Evolutionary conservation across 92 coral and sea anemone species (phyloP), one percentile per base, ranked within the genome.

Genomic region (Porites rus): DNA sequence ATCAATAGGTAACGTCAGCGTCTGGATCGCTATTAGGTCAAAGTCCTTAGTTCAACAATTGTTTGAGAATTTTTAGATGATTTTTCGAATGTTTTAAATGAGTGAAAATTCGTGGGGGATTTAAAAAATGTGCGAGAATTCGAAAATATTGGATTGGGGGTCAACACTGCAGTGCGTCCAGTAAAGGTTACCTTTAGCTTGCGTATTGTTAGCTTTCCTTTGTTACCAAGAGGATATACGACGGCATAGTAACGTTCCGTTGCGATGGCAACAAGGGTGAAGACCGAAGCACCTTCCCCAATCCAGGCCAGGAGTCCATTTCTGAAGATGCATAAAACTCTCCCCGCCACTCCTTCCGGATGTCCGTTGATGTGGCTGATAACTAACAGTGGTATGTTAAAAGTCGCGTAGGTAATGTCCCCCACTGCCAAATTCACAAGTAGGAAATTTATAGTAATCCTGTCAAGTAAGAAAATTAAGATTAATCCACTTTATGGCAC

Each of bases 241-340:
- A 69, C 74, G 14, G 74, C 74, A 69, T 25, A 69, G 51, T 69
- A 69, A 52, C 74, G 74, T 24, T 69, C 74, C 38, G 17, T 20
- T 2, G 74, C 74, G 38, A 69, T 69, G 13, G 43, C 51, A 24
- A 69, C 52, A 14, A 69, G 43, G 43, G 74, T 69, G 51, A 69
- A 69, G 74, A 52, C 22, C 8, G 74, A 69, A 19, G 50, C 28
- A 31, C 8, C 18, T 12, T 16, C 52, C 9, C 53, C 74, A n/a
- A 69, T 17, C 74, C 52, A 69, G 13, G 28, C 51, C 18, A 69
- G 8, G 72, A 12, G 16, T 12, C 31, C 72, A 7, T 67, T 67
- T 19, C 72, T 67, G 12, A 67, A 24, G 9, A 20, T 7, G 25
- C 72, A 67, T 6, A n/a, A 13, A 67, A n/a, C 72, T 67, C 8